phyloP scores from a whole-genome alignment of 1,140 invertebrate genomes.

The Zelostemma sp. region DNA sequence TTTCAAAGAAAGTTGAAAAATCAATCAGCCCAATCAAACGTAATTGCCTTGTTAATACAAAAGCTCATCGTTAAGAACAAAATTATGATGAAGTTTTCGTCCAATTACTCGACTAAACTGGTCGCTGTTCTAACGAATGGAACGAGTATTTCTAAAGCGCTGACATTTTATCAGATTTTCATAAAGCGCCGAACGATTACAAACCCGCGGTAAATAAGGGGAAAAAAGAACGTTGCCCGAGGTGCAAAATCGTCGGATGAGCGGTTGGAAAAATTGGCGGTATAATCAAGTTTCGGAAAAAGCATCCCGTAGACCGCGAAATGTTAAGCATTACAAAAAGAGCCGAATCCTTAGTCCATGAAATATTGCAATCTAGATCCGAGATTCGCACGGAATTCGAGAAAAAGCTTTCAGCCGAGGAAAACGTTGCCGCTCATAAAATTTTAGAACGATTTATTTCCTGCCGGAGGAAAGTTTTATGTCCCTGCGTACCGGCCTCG shows the following conservation, averaged over 20 bases:
- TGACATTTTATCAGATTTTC: conserved; percentile 11
- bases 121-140: not conserved
- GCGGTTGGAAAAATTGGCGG: not conserved
- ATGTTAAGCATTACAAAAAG: too few species aligned
- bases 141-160: conserved; percentile 4
- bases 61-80: not conserved
- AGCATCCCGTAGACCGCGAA: too few species aligned
- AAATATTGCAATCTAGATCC: too few species aligned
- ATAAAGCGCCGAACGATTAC: conserved; percentile 6
- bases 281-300: too few species aligned
- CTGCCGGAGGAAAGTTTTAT: conserved; percentile 44
- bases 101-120: conserved; percentile 2
- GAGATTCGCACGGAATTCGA: conserved; percentile 52
- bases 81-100: conserved; percentile 8
- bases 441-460: conserved; percentile 61
- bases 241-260: not conserved
- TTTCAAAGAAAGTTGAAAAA: not conserved
- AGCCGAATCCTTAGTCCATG: too few species aligned
- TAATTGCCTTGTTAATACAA: conserved; percentile 1
- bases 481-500: conserved; percentile 23
- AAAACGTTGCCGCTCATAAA: conserved; percentile 61
- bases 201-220: not conserved
- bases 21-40: not conserved
- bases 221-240: not conserved
- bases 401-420: conserved; percentile 57